These are phyloP conservation scores for Bombyx mori DNA, from an alignment of 1,140 invertebrate species.

Conservation along the genomic window DNA sequence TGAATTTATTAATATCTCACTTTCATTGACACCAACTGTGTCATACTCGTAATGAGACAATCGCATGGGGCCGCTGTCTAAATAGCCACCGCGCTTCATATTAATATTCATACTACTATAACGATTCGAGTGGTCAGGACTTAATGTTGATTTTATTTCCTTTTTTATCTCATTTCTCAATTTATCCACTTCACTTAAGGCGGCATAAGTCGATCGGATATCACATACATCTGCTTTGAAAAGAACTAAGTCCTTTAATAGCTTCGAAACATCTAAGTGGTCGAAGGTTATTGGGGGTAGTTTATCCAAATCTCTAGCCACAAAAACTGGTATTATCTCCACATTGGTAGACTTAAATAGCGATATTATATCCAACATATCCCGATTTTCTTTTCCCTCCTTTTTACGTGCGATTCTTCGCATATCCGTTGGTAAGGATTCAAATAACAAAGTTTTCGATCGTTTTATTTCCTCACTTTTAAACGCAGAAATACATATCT, in stretches of 20 bases:
- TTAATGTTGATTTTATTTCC: neutral
- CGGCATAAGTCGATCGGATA: conserved; percentile 5
- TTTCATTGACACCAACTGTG: neutral
- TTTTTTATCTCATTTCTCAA: no score
- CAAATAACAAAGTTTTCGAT: conserved; percentile 6
- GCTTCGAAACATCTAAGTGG: conserved; percentile 13
- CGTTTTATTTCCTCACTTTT: conserved; percentile 4
- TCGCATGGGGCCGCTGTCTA: conserved; percentile 6
- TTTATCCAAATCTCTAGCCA: conserved; percentile 8
- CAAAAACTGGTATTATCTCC: conserved; percentile 9
- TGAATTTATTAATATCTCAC: neutral
- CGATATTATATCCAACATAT: conserved; percentile 9
- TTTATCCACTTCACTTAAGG: neutral
- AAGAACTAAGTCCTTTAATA: conserved; percentile 10
- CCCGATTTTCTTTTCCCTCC: conserved; percentile 5
- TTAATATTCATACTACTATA: neutral
- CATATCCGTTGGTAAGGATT: conserved; percentile 6
- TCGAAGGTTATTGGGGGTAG: conserved; percentile 10
- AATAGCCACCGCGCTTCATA: neutral
- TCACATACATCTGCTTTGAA: conserved; percentile 3
- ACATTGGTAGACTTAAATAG: conserved; percentile 6
- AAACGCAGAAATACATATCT: no score
- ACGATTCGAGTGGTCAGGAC: neutral
- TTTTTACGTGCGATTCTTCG: conserved; percentile 8
- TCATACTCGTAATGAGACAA: neutral